A percentile compares a stretch with the other conserved stretches of the same genome.
These are phyloP conservation scores for Phalanger gymnotis DNA, from an alignment of 2,797 vertebrate species.

Conservation along the genomic window DNA sequence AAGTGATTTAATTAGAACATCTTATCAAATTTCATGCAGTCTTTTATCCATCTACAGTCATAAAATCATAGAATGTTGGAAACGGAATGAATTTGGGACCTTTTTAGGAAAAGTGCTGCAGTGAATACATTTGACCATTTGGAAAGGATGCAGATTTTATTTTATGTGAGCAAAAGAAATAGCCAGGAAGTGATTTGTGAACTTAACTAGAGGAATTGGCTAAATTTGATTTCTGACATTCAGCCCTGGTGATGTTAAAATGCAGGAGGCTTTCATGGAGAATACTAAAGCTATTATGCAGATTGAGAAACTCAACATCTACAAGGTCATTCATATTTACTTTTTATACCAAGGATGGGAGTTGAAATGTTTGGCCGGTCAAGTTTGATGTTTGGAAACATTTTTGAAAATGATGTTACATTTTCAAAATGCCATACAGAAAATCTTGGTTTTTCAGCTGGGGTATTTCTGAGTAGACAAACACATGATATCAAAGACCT, in stretches of 20 bases:
- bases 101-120: background rate
- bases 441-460: background rate
- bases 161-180: background rate
- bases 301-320: constrained; percentile 35
- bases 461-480: constrained; percentile 57
- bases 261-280: background rate
- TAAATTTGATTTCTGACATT: constrained; percentile 20
- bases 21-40: background rate
- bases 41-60: background rate
- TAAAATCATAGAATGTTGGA: background rate
- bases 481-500: background rate
- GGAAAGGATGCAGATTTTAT: background rate
- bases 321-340: constrained; percentile 43
- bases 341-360: constrained; percentile 40
- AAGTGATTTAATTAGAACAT: background rate
- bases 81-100: background rate
- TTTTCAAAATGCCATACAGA: constrained; percentile 39
- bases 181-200: constrained; percentile 14
- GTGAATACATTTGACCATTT: background rate
- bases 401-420: constrained; percentile 56
- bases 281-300: constrained; percentile 12
- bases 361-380: constrained; percentile 60
- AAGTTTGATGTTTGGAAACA: constrained; percentile 56
- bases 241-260: background rate
- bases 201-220: background rate